These are phyloP conservation scores for Crotalus viridis DNA, from an alignment of 2,113 vertebrate species.

Conservation along the genomic window DNA sequence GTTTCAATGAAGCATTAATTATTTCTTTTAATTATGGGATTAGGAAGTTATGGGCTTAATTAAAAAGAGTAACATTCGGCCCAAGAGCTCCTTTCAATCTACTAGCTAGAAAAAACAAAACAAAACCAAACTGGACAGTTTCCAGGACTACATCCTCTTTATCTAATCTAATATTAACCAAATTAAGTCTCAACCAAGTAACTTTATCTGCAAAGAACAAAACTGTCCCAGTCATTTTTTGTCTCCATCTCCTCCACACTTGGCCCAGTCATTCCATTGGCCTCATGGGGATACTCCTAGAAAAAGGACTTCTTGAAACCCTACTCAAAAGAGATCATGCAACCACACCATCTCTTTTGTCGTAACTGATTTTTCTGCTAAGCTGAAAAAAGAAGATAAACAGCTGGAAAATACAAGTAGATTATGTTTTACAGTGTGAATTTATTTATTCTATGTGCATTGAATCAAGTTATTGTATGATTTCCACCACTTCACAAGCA, in stretches of 20 bases:
- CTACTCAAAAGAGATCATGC: not conserved
- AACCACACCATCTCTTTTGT: not conserved
- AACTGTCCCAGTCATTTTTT: not conserved
- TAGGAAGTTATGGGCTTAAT: not conserved
- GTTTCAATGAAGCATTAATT: not conserved
- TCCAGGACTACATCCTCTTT: not conserved
- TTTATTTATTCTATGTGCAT: not conserved
- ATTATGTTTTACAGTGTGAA: not conserved
- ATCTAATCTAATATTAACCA: not conserved
- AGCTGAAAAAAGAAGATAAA: not conserved
- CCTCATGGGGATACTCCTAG: not conserved
- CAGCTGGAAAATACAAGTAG: not conserved
- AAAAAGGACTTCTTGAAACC: not conserved
- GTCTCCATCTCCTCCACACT: not conserved
- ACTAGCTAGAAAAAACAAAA: not conserved
- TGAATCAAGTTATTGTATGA: not conserved
- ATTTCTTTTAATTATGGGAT: not conserved
- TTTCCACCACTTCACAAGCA: not conserved
- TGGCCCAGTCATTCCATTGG: not conserved
- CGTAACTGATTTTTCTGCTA: not conserved
- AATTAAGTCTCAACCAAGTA: not conserved
- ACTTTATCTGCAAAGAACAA: not conserved
- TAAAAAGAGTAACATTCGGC: not conserved
- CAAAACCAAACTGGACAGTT: not conserved
- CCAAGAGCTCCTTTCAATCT: not conserved